Evolutionary conservation across 2,888 invertebrate species (phyloP).

Genomic region (Stenolophus ochropezus): DNA sequence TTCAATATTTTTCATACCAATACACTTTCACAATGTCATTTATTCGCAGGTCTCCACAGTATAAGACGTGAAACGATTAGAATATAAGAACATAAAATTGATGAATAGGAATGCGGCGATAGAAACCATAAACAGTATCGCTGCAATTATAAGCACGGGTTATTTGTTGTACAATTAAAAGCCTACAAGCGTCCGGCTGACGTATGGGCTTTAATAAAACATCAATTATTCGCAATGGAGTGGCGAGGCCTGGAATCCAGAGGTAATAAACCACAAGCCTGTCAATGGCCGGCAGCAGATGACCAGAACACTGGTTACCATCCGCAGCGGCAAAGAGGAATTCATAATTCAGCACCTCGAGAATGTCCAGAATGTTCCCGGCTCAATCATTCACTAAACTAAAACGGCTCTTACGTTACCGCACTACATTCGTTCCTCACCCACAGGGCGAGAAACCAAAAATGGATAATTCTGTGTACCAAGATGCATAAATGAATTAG

Average conservation of each 20-base stretch:
- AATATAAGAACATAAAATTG: no score
- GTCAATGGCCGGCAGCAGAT: neutral
- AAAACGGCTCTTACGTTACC: no score
- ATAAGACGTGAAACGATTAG: no score
- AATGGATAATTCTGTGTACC: no score
- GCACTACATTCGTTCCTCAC: no score
- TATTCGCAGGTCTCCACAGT: no score
- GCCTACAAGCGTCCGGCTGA: neutral
- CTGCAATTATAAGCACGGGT: conserved; percentile 1
- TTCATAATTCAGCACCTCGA: neutral
- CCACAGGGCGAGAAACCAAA: no score
- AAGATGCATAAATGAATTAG: no score
- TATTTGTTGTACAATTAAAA: conserved; percentile 34
- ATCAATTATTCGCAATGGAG: conserved; percentile 1
- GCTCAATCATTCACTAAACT: no score
- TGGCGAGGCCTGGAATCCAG: neutral
- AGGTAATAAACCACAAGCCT: neutral
- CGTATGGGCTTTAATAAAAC: conserved; percentile 39
- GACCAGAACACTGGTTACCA: neutral
- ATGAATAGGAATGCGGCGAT: no score
- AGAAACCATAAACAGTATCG: conserved; percentile 3
- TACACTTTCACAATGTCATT: no score
- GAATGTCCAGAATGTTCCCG: neutral
- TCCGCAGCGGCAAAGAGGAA: neutral
- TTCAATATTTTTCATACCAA: no score